Conservation (phyloP, 2,888 invertebrate genomes). For the Temnothorax unifasciatus region DNA sequence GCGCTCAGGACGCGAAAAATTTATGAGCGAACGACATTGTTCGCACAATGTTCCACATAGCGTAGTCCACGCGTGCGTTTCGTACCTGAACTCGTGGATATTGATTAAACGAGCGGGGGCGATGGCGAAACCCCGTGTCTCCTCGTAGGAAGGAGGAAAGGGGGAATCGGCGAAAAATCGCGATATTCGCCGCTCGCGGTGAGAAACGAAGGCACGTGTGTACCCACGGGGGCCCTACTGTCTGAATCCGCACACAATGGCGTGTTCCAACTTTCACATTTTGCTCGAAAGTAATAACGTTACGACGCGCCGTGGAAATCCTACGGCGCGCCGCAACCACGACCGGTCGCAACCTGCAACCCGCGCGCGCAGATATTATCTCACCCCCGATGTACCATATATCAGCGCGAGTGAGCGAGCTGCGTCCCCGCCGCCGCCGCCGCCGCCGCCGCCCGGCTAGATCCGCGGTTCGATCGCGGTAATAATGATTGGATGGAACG, state of each 20-base stretch:
- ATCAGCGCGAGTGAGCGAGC: slow-evolving; percentile 29
- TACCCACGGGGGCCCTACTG: slow-evolving; percentile 26
- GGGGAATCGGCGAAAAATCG: slow-evolving; percentile 31
- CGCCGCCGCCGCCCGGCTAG: slow-evolving; percentile 31
- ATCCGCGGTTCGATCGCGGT: slow-evolving; percentile 54
- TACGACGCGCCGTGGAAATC: slow-evolving; percentile 46
- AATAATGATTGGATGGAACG: slow-evolving; percentile 53
- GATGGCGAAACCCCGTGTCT: slow-evolving; percentile 29
- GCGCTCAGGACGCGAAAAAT: not conserved
- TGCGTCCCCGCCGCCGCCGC: slow-evolving; percentile 9
- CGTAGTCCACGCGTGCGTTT: slow-evolving; percentile 19
- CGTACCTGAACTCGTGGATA: not conserved
- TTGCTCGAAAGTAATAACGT: slow-evolving; percentile 56
- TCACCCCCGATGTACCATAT: slow-evolving; percentile 53
- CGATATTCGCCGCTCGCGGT: slow-evolving; percentile 23
- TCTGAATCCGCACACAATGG: slow-evolving; percentile 46
- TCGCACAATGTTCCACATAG: not conserved
- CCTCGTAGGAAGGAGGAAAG: no score
- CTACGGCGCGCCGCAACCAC: slow-evolving; percentile 27
- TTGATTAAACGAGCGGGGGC: slow-evolving; percentile 19
- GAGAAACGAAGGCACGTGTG: slow-evolving; percentile 38
- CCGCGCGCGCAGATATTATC: slow-evolving; percentile 48
- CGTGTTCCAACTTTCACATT: slow-evolving; percentile 58
- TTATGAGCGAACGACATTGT: not conserved
- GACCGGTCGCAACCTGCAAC: slow-evolving; percentile 38